Percentiles rank a stretch among this genome's conserved stretches.
These are phyloP conservation scores for Bathynomus jamesi DNA, from an alignment of 1,140 invertebrate genomes.

Conservation along the genomic window DNA sequence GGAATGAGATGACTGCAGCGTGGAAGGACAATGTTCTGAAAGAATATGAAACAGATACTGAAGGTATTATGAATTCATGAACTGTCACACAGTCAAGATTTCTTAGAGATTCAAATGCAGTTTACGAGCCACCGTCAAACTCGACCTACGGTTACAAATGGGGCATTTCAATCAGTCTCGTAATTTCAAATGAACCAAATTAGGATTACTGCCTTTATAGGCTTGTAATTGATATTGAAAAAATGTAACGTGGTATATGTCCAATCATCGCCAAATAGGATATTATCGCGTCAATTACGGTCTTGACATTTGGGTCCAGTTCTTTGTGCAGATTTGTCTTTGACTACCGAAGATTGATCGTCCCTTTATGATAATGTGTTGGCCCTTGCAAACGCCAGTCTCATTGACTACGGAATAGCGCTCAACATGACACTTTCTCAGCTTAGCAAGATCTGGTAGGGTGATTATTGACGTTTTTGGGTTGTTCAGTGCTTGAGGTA, in stretches of 20 bases:
- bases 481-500: too few species aligned
- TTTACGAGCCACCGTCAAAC: slow-evolving; percentile 18
- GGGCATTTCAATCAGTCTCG: slow-evolving; percentile 73
- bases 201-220: slow-evolving; percentile 55
- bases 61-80: slow-evolving; percentile 46
- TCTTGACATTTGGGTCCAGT: slow-evolving; percentile 53
- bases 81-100: slow-evolving; percentile 64
- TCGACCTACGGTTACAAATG: slow-evolving; percentile 50
- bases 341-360: slow-evolving; percentile 43
- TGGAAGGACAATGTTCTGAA: slow-evolving; percentile 29
- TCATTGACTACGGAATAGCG: slow-evolving; percentile 42
- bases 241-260: slow-evolving; percentile 63
- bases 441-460: slow-evolving; percentile 42
- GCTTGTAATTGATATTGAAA: slow-evolving; percentile 44
- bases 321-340: slow-evolving; percentile 15
- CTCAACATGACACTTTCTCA: slow-evolving; percentile 44
- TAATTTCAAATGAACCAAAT: slow-evolving; percentile 51
- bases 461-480: too few species aligned
- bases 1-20: slow-evolving; percentile 52
- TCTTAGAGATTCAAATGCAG: slow-evolving; percentile 55
- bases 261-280: slow-evolving; percentile 75
- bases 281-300: slow-evolving; percentile 83
- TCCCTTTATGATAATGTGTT: slow-evolving; percentile 47
- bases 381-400: slow-evolving; percentile 44
- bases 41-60: slow-evolving; percentile 21